phyloP scores from a whole-genome alignment of 1,140 invertebrate genomes.

The Daktulosphaira vitifoliae region DNA sequence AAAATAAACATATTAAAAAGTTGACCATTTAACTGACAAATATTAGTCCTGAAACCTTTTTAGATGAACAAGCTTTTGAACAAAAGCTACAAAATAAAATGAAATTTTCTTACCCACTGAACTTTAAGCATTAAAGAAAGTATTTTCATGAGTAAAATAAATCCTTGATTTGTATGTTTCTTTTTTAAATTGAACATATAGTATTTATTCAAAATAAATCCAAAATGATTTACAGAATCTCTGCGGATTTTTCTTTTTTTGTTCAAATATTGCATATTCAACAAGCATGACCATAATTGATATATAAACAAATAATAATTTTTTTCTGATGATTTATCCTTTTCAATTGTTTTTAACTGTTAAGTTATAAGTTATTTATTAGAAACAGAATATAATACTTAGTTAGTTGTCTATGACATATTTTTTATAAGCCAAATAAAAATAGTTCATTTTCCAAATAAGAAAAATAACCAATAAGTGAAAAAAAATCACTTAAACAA shows the following conservation, averaged over 20 bases:
- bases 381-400: no score
- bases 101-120: not conserved
- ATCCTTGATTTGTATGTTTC: not conserved
- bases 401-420: no score
- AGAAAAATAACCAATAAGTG: no score
- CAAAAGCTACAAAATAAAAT: no score
- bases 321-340: not conserved
- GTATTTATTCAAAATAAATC: not conserved
- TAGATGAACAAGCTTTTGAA: no score
- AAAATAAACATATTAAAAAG: no score
- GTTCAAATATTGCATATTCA: not conserved
- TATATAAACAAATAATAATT: not conserved
- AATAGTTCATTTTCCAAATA: no score
- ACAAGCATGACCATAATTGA: not conserved
- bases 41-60: no score
- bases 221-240: not conserved
- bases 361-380: not conserved
- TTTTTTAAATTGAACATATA: not conserved
- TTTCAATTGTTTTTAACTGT: not conserved
- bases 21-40: no score
- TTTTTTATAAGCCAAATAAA: no score
- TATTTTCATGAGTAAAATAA: constrained; percentile 4
- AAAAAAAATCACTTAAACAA: no score
- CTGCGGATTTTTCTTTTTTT: constrained; percentile 2
- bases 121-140: not conserved